These are phyloP conservation scores for Cynoglossus semilaevis DNA, from an alignment of 2,113 vertebrate species.

Conservation along the genomic window DNA sequence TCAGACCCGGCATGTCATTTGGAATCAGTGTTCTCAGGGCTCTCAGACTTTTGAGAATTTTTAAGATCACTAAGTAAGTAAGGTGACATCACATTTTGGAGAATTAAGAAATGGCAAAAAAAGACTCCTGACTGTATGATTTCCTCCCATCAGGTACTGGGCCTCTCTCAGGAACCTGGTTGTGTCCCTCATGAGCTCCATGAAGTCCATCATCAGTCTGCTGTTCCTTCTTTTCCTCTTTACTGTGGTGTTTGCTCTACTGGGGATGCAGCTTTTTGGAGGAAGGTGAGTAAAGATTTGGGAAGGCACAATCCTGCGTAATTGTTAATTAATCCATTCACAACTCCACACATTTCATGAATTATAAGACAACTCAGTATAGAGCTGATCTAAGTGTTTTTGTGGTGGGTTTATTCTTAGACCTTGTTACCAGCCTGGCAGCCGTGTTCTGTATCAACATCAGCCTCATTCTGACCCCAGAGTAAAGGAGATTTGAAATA, in stretches of 20 bases:
- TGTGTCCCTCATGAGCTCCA: conserved; percentile 82
- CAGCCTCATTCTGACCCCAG: no score
- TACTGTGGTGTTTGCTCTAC: conserved; percentile 78
- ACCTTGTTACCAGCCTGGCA: no score
- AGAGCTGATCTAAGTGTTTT: no score
- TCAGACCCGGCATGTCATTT: conserved; percentile 95
- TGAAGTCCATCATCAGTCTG: conserved; percentile 83
- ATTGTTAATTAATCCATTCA: no score
- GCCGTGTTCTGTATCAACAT: no score
- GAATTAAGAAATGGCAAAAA: background rate
- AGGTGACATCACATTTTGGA: background rate
- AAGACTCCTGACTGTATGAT: background rate
- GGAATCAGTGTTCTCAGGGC: conserved; percentile 96
- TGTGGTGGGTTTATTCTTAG: no score
- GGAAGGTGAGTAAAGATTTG: conserved; percentile 66
- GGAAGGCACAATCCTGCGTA: background rate
- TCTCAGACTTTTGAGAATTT: conserved; percentile 92
- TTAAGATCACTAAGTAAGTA: conserved; percentile 96
- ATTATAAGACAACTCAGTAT: no score
- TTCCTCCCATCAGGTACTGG: conserved; percentile 72
- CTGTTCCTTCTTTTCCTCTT: conserved; percentile 83
- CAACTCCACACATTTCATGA: no score
- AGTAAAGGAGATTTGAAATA: no score
- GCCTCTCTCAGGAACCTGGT: conserved; percentile 80
- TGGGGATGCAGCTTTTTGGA: conserved; percentile 82